phyloP scores from a whole-genome alignment of 2,113 vertebrate species.

The Trematomus loennbergii region DNA sequence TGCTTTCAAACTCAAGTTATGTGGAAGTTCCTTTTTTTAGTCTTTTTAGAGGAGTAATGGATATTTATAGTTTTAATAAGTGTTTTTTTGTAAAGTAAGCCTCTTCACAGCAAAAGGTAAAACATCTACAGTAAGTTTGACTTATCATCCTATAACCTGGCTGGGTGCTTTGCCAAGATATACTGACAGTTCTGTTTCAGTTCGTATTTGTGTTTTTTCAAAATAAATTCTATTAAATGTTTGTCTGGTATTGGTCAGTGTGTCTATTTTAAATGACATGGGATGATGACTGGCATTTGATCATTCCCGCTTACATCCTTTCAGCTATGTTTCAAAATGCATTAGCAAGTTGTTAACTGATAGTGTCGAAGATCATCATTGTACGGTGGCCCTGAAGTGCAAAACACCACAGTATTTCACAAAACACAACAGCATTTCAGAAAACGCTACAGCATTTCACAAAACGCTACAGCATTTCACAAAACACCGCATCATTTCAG shows the following conservation, averaged over 20 bases:
- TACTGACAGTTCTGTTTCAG: background rate
- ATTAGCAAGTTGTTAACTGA: background rate
- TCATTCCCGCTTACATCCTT: rapidly evolving
- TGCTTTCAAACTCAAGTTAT: background rate
- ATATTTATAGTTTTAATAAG: background rate
- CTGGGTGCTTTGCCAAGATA: slow-evolving; percentile 2
- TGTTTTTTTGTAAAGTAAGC: background rate
- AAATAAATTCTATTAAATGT: background rate
- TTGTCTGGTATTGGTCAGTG: background rate
- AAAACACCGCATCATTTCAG: too few species aligned
- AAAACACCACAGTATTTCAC: too few species aligned
- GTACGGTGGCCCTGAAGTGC: too few species aligned
- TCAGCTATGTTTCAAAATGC: background rate
- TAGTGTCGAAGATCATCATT: background rate
- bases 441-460: too few species aligned
- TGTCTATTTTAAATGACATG: background rate
- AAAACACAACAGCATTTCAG: too few species aligned
- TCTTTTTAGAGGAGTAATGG: background rate
- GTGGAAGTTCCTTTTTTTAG: too few species aligned
- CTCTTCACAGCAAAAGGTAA: background rate
- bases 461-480: too few species aligned
- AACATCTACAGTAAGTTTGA: background rate
- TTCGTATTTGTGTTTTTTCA: background rate
- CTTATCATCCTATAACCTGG: background rate
- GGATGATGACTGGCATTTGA: background rate